These are phyloP conservation scores for Pristionchus entomophagus DNA, from an alignment of 2,888 invertebrate species.

Conservation along the genomic window DNA sequence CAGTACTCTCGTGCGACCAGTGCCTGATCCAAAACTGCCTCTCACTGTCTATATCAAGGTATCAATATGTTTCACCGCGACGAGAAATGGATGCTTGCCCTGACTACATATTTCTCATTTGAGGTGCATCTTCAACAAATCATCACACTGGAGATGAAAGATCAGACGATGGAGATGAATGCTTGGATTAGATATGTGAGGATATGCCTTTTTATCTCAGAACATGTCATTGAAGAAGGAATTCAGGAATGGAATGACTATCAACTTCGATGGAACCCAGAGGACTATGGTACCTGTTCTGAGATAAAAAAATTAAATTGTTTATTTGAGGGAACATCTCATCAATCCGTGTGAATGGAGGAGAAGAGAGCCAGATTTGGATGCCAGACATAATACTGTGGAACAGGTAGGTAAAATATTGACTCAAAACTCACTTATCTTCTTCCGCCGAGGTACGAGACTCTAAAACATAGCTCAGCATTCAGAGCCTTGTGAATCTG, in stretches of 20 bases:
- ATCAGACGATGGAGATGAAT: constrained; percentile 46
- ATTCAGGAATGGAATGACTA: constrained; percentile 46
- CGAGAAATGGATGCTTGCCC: neutral
- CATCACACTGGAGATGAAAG: constrained; percentile 43
- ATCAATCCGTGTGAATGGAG: constrained; percentile 36
- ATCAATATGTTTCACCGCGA: too few relatives aligned
- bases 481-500: too few relatives aligned
- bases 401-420: too few relatives aligned
- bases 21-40: constrained; percentile 24
- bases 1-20: constrained; percentile 43
- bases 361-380: constrained; percentile 47
- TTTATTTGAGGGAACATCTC: constrained; percentile 22
- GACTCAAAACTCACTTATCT: too few relatives aligned
- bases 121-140: constrained; percentile 43
- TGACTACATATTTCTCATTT: too few relatives aligned
- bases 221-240: neutral
- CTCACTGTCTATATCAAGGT: constrained; percentile 47
- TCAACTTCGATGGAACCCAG: constrained; percentile 33
- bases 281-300: constrained; percentile 37
- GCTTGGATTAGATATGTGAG: constrained; percentile 46
- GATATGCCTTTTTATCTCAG: neutral
- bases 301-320: too few relatives aligned
- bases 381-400: constrained; percentile 42
- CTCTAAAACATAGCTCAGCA: too few relatives aligned
- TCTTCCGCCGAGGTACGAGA: too few relatives aligned